phyloP scores from a whole-genome alignment of 2,797 vertebrate genomes.

The Knipowitschia caucasica region DNA sequence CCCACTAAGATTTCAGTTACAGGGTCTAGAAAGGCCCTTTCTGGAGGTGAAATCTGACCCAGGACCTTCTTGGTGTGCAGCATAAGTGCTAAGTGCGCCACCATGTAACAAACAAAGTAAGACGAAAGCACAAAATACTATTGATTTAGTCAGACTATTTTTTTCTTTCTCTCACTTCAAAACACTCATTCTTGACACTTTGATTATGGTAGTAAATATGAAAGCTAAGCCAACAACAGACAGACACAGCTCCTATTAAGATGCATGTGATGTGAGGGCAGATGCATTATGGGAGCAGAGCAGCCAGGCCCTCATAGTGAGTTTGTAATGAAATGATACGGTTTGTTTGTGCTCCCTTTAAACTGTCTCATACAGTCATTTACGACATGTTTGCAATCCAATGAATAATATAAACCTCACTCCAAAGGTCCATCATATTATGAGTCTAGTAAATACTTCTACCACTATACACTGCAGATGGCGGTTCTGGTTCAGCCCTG shows the following conservation, averaged over 20 bases:
- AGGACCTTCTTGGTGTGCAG: no score
- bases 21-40: no score
- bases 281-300: conserved; percentile 3
- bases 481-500: no score
- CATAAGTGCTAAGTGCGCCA: no score
- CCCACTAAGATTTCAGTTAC: no score
- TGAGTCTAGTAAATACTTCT: no score
- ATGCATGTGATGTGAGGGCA: background rate
- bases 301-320: background rate
- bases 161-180: background rate
- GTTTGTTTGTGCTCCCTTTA: conserved; percentile 3
- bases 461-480: no score
- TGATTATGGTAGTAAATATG: background rate
- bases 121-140: no score
- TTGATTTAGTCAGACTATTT: background rate
- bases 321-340: background rate
- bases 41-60: no score
- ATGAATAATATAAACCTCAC: background rate
- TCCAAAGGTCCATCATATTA: no score
- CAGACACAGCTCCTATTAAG: background rate
- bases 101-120: no score
- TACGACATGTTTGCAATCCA: background rate
- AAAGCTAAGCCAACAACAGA: background rate
- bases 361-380: conserved; percentile 4
- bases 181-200: background rate